Evolutionary conservation across 1,140 invertebrate species (phyloP), one percentile per base, ranked within the genome.

Genomic region (Halesus radiatus): DNA sequence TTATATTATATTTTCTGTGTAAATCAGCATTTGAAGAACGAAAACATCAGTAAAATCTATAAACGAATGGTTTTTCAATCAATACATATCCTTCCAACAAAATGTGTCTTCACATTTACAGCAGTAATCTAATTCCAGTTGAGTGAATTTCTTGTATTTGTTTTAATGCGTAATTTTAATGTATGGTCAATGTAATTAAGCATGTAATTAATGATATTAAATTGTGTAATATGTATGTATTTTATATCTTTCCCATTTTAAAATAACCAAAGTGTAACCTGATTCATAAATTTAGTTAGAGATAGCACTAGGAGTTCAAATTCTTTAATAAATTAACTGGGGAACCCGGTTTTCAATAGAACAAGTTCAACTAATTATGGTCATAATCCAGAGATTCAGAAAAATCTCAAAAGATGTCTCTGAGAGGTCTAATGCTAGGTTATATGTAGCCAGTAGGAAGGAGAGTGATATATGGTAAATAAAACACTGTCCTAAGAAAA

Each of bases 41-140:
- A 45, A 13, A 13, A 45, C 37, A 45, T 45, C 8, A 13, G 10
- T 45, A 45, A 45, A 45, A 45, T 45, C 37, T 13, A 45, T 45
- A 45, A 13, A 13, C 13, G 10, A 45, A 13, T 45, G 10, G 7
- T 45, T 45, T 45, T 45, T 45, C 8, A 45, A 45, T 45, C 37
- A 45, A 56, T 56, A 56, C 54, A 60, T 60, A 60, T 60, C 56
- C 16, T 60, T 10, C 10, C 4, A 60, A 13, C 22, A 66, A 5
- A 66, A 66, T 72, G 45, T 52, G 20, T 72, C 50, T 72, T 72
- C 68, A 72, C 32, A 72, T 50, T 5, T 23, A 72, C 45, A 50
- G 68, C 68, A 50, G 68, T 72, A 52, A 72, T 50, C 10, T 50
- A 6, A 23, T 50, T 72, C 32, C 20, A 72, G 68, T 72, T 45